These are phyloP conservation scores for Pegea sp. DNA, from an alignment of 23 tunicate genomes.

Conservation along the genomic window DNA sequence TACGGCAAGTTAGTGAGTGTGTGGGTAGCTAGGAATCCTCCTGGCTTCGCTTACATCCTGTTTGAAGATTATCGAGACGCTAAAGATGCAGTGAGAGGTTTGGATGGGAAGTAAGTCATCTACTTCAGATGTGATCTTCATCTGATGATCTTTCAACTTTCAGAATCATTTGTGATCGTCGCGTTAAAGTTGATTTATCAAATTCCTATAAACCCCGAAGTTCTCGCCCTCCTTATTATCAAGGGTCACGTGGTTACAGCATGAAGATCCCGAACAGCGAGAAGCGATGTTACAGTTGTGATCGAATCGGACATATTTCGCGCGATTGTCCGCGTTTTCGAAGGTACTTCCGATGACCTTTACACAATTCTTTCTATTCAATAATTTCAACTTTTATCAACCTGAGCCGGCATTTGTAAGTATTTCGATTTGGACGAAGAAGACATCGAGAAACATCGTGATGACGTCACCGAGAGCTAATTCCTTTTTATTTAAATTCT, in stretches of 20 bases:
- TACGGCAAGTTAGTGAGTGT: constrained; percentile 60
- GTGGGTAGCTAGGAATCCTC: constrained; percentile 79
- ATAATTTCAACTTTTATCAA: too few species aligned
- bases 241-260: neutral
- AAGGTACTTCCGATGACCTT: too few species aligned
- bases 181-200: constrained; percentile 60
- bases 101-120: constrained; percentile 55
- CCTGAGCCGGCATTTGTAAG: too few species aligned
- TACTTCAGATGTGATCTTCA: neutral
- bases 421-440: too few species aligned
- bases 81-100: constrained; percentile 37
- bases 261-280: constrained; percentile 2
- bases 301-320: constrained; percentile 29
- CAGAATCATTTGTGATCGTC: constrained; percentile 45
- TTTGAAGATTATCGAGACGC: constrained; percentile 71
- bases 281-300: constrained; percentile 50
- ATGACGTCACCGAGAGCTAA: too few species aligned
- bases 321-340: constrained; percentile 29
- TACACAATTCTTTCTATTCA: too few species aligned
- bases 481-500: too few species aligned
- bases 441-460: too few species aligned
- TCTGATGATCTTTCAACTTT: too few species aligned
- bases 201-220: constrained; percentile 7
- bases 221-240: constrained; percentile 1
- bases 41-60: constrained; percentile 80